Conservation (phyloP, 30 jellyfish, hydroid and myxozoan species). For the Mastigias papua region DNA sequence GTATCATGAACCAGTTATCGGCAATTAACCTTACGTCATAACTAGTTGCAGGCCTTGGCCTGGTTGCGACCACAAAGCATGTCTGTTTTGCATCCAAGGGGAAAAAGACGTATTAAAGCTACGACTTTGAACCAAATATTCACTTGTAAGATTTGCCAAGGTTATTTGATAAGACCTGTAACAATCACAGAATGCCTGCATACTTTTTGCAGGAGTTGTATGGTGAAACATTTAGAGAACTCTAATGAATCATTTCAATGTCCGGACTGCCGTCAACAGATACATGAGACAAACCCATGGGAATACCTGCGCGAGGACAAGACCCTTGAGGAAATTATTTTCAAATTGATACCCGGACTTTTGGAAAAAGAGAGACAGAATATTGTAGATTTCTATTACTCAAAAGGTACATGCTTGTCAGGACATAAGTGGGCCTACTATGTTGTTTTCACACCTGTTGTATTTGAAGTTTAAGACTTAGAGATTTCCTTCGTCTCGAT, state of each 20-base stretch:
- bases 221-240: constrained; percentile 83
- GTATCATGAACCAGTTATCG: too few relatives aligned
- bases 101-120: constrained; percentile 67
- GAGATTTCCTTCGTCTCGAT: too few relatives aligned
- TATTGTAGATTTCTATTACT: constrained; percentile 64
- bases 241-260: constrained; percentile 82
- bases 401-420: constrained; percentile 65
- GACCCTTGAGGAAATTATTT: constrained; percentile 86
- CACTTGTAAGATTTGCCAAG: constrained; percentile 86
- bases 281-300: constrained; percentile 99
- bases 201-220: constrained; percentile 93
- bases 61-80: constrained; percentile 1
- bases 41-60: not conserved
- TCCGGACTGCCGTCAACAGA: constrained; percentile 86
- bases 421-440: too few relatives aligned
- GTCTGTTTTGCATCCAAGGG: constrained; percentile 84
- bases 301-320: constrained; percentile 93
- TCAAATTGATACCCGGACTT: constrained; percentile 87
- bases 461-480: too few relatives aligned
- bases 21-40: not conserved
- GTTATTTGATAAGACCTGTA: constrained; percentile 94
- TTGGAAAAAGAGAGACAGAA: constrained; percentile 79
- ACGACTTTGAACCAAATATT: constrained; percentile 82
- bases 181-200: constrained; percentile 98
- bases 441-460: too few relatives aligned